Percentiles rank a stretch among this genome's conserved stretches.
These are phyloP conservation scores for Dichetophora obliterata DNA, from an alignment of 2,888 invertebrate species.

Conservation along the genomic window DNA sequence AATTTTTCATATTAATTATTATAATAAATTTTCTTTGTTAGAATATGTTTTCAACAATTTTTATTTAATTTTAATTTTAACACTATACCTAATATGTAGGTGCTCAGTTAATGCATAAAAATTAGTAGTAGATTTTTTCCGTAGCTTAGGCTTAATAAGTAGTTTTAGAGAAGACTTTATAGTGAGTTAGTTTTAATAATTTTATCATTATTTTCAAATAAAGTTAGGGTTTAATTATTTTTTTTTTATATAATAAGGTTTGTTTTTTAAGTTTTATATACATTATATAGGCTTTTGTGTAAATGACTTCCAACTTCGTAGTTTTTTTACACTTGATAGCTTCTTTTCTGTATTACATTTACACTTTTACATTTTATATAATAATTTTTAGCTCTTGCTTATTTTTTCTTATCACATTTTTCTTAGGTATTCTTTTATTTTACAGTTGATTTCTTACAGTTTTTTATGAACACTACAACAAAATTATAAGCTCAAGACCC, in stretches of 20 bases:
- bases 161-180: conserved; percentile 8
- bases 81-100: neutral
- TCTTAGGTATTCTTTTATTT: neutral
- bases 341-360: neutral
- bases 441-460: neutral
- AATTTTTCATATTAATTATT: neutral
- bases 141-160: neutral
- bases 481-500: neutral
- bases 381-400: neutral
- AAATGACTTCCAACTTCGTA: neutral
- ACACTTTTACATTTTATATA: neutral
- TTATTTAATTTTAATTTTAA: neutral
- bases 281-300: neutral
- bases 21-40: neutral
- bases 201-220: too few species aligned
- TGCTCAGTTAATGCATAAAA: neutral
- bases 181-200: too few species aligned
- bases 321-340: neutral
- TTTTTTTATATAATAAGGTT: neutral
- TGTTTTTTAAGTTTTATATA: neutral
- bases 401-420: conserved; percentile 6
- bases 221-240: too few species aligned
- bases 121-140: neutral
- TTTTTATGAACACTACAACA: neutral
- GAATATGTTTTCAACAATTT: neutral